Base-by-base conservation (phyloP, 2,888 invertebrate genomes). In the Leucoma salicis region DNA sequence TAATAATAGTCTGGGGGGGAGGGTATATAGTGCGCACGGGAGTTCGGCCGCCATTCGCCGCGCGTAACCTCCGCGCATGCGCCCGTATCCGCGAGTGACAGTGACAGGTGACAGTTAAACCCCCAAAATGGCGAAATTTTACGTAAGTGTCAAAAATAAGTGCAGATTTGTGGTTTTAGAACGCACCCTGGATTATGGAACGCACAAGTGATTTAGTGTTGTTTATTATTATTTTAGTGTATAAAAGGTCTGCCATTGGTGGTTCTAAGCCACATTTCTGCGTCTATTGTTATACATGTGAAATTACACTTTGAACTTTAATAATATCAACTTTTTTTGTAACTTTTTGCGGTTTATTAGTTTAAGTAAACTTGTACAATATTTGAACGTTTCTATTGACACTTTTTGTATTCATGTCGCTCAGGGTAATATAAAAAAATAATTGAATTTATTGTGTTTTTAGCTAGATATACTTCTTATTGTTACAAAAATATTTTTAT, bases 51-150 rank as follows among this genome's bases (percentile, higher is more conserved):
- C 81, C 87, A 87, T 87, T 87, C 87, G 78, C 80, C 79, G 87
- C 83, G 88, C 85, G 77, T 70, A 66, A 66, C 59, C 61, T 63
- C 69, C 74, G 83, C 86, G 86, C 84, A 78, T 73, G 80, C 70
- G 79, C 74, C 66, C 71, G 77, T 67, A 33, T 63, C 70, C 86
- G 84, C 83, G 85, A 80, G 83, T 83, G 83, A 82, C 63, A 73
- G 77, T 82, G 76, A 78, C 74, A 81, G 71, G 76, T 82, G 76
- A 78, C 73, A 81, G 70, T 80, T 82, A 71, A 76, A 2, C 74
- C 72, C 73, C 69, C 66, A 59, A 73, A 84, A 88, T 88, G 88
- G 82, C 86, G 78, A 86, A 85, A 85, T 70, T 87, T 78, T 87
- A 87, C 83, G 88, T 88, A 88, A 88, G 88, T 88, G 88, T 81